Evolutionary conservation across 2,888 invertebrate species (phyloP).

Genomic region (Toxonevra muliebris): DNA sequence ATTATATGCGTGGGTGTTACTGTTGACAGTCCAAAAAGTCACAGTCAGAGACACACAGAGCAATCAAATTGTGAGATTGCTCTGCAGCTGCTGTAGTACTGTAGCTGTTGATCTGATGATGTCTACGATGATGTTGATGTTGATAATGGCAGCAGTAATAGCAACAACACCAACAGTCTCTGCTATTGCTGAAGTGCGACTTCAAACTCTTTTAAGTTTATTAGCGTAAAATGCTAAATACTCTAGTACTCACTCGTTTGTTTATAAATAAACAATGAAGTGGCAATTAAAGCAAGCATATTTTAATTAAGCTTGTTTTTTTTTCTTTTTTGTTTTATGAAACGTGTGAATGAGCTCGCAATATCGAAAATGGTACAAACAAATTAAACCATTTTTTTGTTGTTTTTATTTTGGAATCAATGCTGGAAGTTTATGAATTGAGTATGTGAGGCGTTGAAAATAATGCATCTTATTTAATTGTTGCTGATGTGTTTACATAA

Average conservation of each 20-base stretch:
- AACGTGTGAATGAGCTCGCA: neutral
- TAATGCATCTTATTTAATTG: too few species aligned
- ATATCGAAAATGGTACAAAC: too few species aligned
- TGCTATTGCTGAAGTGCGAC: slow-evolving; percentile 7
- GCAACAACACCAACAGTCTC: too few species aligned
- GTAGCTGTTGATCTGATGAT: too few species aligned
- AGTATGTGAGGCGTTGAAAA: too few species aligned
- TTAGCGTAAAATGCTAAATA: slow-evolving; percentile 27
- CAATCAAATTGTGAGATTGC: neutral
- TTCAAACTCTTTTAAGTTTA: slow-evolving; percentile 39
- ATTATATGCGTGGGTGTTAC: slow-evolving; percentile 40
- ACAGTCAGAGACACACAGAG: neutral
- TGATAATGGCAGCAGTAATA: neutral
- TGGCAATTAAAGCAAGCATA: slow-evolving; percentile 39
- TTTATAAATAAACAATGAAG: slow-evolving; percentile 47
- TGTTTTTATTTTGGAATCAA: neutral
- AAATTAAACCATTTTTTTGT: neutral
- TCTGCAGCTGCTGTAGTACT: neutral
- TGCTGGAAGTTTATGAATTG: too few species aligned
- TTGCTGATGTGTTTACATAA: too few species aligned
- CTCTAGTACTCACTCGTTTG: slow-evolving; percentile 37
- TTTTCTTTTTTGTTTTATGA: slow-evolving; percentile 2
- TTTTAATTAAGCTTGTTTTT: neutral
- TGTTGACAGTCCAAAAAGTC: neutral
- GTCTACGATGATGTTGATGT: slow-evolving; percentile 5